Percentiles rank a stretch among this genome's conserved stretches.
These are phyloP conservation scores for Andricus curvator DNA, from an alignment of 2,888 invertebrate genomes.

Conservation along the genomic window DNA sequence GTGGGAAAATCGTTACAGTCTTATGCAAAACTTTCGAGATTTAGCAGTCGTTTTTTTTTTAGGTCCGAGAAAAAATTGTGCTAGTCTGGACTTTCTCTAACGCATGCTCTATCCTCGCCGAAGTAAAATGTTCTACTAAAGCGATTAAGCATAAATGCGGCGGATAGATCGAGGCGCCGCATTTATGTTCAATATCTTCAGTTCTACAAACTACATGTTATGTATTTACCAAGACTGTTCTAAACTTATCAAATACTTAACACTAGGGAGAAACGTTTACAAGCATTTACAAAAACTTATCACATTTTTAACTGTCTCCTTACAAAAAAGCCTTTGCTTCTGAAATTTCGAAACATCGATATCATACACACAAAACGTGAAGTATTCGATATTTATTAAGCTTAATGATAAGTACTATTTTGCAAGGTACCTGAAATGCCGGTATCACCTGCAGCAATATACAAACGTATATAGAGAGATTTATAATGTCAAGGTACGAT, in stretches of 20 bases:
- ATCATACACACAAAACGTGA: conserved; percentile 42
- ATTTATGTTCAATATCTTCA: too few relatives aligned
- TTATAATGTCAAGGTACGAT: conserved; percentile 56
- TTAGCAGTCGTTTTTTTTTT: conserved; percentile 17
- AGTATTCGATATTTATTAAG: conserved; percentile 5
- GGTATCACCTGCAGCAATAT: conserved; percentile 55
- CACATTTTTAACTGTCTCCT: conserved; percentile 74
- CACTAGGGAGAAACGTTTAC: conserved; percentile 72
- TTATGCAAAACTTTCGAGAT: background rate
- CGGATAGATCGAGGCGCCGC: too few relatives aligned
- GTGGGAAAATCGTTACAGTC: background rate
- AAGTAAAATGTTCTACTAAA: conserved; percentile 60
- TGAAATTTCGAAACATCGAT: conserved; percentile 38
- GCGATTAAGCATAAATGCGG: too few relatives aligned
- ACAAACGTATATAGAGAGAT: conserved; percentile 64
- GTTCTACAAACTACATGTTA: conserved; percentile 45
- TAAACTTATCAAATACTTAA: conserved; percentile 68
- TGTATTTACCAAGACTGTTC: conserved; percentile 58
- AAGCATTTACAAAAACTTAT: conserved; percentile 79
- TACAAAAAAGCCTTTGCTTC: conserved; percentile 67
- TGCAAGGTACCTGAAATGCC: conserved; percentile 47
- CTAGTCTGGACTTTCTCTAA: conserved; percentile 44
- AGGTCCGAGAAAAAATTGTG: conserved; percentile 41
- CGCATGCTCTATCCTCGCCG: conserved; percentile 65
- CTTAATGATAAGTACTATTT: conserved; percentile 23